Conservation (phyloP, 2,113 vertebrate genomes). For the Gopherus flavomarginatus region DNA sequence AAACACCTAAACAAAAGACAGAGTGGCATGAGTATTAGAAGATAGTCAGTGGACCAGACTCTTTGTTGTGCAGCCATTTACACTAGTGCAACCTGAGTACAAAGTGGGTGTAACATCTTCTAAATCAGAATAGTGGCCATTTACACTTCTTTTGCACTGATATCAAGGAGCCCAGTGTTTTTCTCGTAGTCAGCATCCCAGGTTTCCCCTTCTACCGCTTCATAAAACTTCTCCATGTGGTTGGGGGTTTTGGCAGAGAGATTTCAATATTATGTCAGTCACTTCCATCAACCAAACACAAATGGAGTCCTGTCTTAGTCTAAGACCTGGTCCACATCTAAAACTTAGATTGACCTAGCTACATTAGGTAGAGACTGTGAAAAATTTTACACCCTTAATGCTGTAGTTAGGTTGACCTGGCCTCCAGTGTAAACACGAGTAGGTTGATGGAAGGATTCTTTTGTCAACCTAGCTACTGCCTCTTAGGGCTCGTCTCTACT, state of each 20-base stretch:
- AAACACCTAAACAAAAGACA: neutral
- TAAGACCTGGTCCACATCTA: neutral
- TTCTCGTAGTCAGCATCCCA: neutral
- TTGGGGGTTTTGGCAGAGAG: neutral
- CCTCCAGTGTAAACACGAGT: neutral
- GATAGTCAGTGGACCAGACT: fast-evolving
- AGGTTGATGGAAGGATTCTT: neutral
- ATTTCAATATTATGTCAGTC: neutral
- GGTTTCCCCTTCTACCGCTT: fast-evolving
- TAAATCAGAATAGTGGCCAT: neutral
- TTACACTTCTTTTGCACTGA: neutral
- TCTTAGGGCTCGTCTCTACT: too few relatives aligned
- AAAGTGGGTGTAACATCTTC: neutral
- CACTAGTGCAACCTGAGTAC: neutral
- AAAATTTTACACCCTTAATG: neutral
- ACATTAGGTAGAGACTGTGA: neutral
- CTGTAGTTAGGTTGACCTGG: neutral
- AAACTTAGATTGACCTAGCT: neutral
- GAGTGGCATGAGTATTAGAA: neutral
- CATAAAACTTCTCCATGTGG: neutral
- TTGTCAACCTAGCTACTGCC: neutral
- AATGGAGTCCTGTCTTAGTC: neutral
- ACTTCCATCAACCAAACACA: neutral
- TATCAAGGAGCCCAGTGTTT: fast-evolving
- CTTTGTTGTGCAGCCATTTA: neutral